A percentile compares a stretch with the other conserved stretches of the same genome.
Evolutionary conservation across 2,113 vertebrate genomes (phyloP).

Genomic region (Chamaea fasciata): DNA sequence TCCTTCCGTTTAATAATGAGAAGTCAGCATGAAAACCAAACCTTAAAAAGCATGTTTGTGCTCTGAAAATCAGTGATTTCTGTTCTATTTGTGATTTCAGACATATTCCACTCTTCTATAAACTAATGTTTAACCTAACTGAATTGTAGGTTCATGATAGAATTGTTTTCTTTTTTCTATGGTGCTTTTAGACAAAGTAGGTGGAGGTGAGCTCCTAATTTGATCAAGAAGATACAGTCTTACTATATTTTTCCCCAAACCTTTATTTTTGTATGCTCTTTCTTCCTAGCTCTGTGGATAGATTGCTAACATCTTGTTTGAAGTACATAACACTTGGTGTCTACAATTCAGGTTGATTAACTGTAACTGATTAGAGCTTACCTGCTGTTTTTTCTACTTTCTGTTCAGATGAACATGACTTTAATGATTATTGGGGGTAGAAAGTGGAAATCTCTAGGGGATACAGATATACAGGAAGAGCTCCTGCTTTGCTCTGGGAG

Average conservation of each 20-base stretch:
- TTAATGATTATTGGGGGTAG: neutral
- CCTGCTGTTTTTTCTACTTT: neutral
- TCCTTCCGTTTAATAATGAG: neutral
- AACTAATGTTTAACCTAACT: neutral
- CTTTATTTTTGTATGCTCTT: neutral
- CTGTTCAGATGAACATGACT: neutral
- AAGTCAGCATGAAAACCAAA: neutral
- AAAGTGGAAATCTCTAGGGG: neutral
- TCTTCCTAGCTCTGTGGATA: neutral
- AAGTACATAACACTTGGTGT: neutral
- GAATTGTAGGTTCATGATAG: neutral
- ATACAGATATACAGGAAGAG: neutral
- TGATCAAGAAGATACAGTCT: neutral
- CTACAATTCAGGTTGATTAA: neutral
- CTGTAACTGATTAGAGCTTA: neutral
- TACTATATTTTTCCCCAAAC: neutral
- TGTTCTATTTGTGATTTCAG: neutral
- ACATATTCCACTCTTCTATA: neutral
- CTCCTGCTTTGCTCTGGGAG: neutral
- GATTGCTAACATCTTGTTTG: neutral
- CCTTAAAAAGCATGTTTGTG: neutral
- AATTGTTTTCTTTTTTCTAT: neutral
- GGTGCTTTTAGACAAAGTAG: neutral
- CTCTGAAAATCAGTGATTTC: neutral
- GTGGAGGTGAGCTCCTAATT: neutral